Evolutionary conservation across 2,113 vertebrate genomes (phyloP).

Genomic region (Rhynchomys soricoides): DNA sequence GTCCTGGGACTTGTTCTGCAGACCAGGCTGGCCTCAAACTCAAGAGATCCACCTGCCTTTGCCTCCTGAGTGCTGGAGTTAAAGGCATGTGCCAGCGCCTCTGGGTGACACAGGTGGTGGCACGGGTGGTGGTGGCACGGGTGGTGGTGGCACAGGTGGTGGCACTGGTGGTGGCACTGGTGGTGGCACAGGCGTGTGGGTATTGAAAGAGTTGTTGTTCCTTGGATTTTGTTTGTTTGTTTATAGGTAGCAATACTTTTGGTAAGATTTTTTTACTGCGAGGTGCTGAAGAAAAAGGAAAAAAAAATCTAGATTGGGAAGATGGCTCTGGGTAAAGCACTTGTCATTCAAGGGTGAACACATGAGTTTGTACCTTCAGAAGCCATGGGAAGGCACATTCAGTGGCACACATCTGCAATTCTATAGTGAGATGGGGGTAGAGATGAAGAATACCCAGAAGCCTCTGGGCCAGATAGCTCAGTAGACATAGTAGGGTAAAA

Average conservation of each 20-base stretch:
- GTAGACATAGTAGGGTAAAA: too few relatives aligned
- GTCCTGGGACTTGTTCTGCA: not conserved
- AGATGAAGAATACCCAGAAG: not conserved
- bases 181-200: not conserved
- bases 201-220: constrained; percentile 17
- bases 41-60: not conserved
- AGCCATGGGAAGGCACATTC: not conserved
- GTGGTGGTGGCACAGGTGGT: too few relatives aligned
- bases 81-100: not conserved
- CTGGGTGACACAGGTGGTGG: too few relatives aligned
- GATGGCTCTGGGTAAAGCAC: not conserved
- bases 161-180: too few relatives aligned
- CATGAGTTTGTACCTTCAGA: not conserved
- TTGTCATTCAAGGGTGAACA: too few relatives aligned
- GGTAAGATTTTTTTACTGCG: not conserved
- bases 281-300: not conserved
- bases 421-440: not conserved
- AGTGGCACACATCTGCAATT: not conserved
- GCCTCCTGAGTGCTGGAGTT: not conserved
- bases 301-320: not conserved
- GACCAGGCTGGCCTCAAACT: not conserved
- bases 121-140: too few relatives aligned
- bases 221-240: not conserved
- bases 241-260: constrained; percentile 1
- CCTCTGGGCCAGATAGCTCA: not conserved